Percentiles rank a stretch among this genome's conserved stretches.
phyloP scores from a whole-genome alignment of 1,140 invertebrate species.

The Papilio machaon region DNA sequence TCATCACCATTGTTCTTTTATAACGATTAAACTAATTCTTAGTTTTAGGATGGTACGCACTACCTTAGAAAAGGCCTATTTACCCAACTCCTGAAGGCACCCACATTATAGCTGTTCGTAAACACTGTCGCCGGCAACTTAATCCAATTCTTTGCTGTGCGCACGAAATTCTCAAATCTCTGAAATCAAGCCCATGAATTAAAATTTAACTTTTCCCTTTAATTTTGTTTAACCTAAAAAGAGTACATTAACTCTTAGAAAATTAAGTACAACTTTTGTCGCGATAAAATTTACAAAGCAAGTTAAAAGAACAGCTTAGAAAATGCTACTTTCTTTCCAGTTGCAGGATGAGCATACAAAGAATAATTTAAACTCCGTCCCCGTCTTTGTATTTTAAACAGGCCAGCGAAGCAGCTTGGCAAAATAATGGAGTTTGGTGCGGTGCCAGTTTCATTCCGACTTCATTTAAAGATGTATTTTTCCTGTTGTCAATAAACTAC shows the following conservation, averaged over 20 bases:
- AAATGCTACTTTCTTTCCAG: slow-evolving; percentile 31
- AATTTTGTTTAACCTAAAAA: neutral
- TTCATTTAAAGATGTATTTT: slow-evolving; percentile 29
- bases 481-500: slow-evolving; percentile 25
- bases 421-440: slow-evolving; percentile 33
- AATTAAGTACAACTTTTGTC: slow-evolving; percentile 20
- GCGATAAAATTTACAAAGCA: slow-evolving; percentile 8
- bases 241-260: neutral
- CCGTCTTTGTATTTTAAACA: slow-evolving; percentile 32
- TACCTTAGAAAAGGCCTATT: too few relatives aligned
- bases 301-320: slow-evolving; percentile 25
- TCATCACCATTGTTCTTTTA: too few relatives aligned
- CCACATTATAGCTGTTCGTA: too few relatives aligned
- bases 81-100: too few relatives aligned
- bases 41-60: too few relatives aligned
- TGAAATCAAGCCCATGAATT: neutral
- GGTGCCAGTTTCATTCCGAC: slow-evolving; percentile 31
- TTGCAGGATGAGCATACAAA: slow-evolving; percentile 28
- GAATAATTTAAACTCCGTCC: slow-evolving; percentile 34
- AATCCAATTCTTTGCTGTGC: too few relatives aligned
- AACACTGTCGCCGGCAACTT: too few relatives aligned
- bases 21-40: too few relatives aligned
- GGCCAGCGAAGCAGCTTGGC: slow-evolving; percentile 19
- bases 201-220: neutral
- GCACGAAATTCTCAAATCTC: too few relatives aligned